Base-by-base conservation (phyloP, 2,888 invertebrate species). In the Germaria angustata region DNA sequence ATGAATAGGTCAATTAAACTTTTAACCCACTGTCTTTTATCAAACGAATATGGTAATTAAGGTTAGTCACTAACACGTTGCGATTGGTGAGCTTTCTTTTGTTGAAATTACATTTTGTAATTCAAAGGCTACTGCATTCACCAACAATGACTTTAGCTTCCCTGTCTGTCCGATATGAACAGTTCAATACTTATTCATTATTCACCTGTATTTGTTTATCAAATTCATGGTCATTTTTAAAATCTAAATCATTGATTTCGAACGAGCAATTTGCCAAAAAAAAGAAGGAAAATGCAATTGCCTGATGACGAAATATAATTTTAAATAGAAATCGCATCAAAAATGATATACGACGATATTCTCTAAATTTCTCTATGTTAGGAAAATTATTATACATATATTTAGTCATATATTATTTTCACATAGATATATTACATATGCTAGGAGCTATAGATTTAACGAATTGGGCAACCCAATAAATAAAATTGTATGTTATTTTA, bases 231-330 rank as follows among this genome's bases (percentile, higher is more conserved):
- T 41, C 68, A 75, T 55, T 72, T 22, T 32, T 59, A 8, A 20
- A 44, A 53, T 61, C 61, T 36, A 73, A 61, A 68, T 73, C 51
- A 61, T 51, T 73, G 51, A 57, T 61, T 28, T 49, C 59, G 34
- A 17, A 57, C 51, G 51, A 24, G 66, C 46, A 51, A 51, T 22
- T 72, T 51, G 72, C 49, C 59, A 73, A 73, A 28, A 32, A 49
- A 49, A 49, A 6, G 1, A n/a, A n/a, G n/a, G n/a, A n/a, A n/a
- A 34, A 17, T 36, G 20, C 53, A 24, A 55, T 63, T 63, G 63
- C 49, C 49, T 63, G 69, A 69, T 69, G 75, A 80, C 68, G 61
- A 75, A 75, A 75, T 53, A 73, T 80, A 55, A 75, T 80, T 80
- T 68, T 46, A 57, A 65, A 65, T 63, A 80, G 17, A 68, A 53